Evolutionary conservation across 2,888 invertebrate species (phyloP).

Genomic region (Capitulum mitella): DNA sequence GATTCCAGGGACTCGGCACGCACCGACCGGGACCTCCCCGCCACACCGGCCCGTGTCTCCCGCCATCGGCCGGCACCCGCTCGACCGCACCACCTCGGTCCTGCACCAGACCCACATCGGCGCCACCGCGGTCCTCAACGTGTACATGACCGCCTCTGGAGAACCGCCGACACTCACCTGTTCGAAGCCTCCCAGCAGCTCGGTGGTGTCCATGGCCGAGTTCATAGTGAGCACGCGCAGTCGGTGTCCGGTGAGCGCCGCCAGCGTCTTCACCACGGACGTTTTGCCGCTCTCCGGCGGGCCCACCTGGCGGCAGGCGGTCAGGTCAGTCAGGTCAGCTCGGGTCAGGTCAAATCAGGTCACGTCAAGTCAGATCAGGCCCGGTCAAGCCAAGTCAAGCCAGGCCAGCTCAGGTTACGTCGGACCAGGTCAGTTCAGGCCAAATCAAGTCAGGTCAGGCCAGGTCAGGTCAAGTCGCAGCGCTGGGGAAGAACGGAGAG

Average conservation of each 20-base stretch:
- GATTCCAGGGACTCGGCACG: too few species aligned
- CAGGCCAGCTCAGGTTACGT: too few species aligned
- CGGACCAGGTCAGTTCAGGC: too few species aligned
- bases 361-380: not conserved
- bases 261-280: slow-evolving; percentile 63
- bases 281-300: slow-evolving; percentile 71
- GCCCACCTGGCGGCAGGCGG: slow-evolving; percentile 54
- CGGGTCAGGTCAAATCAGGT: not conserved
- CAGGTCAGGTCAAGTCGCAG: too few species aligned
- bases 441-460: too few species aligned
- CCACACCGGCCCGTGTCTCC: too few species aligned
- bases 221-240: slow-evolving; percentile 73
- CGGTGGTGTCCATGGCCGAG: slow-evolving; percentile 88
- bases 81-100: too few species aligned
- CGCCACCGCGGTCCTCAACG: too few species aligned
- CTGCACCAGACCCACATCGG: too few species aligned
- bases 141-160: not conserved
- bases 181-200: slow-evolving; percentile 94
- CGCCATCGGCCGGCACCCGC: too few species aligned
- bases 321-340: not conserved
- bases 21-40: too few species aligned
- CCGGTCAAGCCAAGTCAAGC: not conserved
- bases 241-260: slow-evolving; percentile 64
- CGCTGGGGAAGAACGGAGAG: too few species aligned
- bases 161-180: slow-evolving; percentile 56